Evolutionary conservation across 2,113 vertebrate genomes (phyloP).

Genomic region (Chrysemys picta): DNA sequence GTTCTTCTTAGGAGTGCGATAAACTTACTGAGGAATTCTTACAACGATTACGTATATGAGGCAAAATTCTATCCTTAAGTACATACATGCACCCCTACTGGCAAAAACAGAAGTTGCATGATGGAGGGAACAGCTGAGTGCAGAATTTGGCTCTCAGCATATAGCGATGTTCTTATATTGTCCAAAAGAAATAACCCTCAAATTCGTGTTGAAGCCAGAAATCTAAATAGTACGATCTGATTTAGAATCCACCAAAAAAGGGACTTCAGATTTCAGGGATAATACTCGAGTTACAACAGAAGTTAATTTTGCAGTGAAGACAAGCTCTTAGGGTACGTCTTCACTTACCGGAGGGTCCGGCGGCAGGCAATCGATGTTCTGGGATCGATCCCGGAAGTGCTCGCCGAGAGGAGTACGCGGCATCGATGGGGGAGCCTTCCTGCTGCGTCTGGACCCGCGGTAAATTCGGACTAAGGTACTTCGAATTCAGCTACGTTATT

Average conservation of each 20-base stretch:
- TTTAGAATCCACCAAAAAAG: conserved; percentile 30
- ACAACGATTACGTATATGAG: neutral
- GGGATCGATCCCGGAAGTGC: too few species aligned
- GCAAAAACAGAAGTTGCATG: neutral
- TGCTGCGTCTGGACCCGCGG: too few species aligned
- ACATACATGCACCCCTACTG: neutral
- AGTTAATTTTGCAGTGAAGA: neutral
- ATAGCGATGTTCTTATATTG: neutral
- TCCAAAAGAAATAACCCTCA: conserved; percentile 25
- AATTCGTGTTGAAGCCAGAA: conserved; percentile 4
- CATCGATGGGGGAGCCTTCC: too few species aligned
- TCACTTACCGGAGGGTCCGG: too few species aligned
- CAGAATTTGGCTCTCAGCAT: neutral
- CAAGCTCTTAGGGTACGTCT: neutral
- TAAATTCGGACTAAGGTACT: too few species aligned
- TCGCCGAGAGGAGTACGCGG: too few species aligned
- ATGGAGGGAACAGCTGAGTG: neutral
- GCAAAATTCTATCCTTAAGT: neutral
- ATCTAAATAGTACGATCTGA: neutral
- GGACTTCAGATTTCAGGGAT: conserved; percentile 6
- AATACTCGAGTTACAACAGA: neutral
- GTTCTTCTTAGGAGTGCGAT: neutral
- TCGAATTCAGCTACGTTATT: too few species aligned
- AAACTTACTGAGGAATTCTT: neutral
- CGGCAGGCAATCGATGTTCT: too few species aligned